phyloP scores from a whole-genome alignment of 2,888 invertebrate genomes.

The Epirrhoe alternata region DNA sequence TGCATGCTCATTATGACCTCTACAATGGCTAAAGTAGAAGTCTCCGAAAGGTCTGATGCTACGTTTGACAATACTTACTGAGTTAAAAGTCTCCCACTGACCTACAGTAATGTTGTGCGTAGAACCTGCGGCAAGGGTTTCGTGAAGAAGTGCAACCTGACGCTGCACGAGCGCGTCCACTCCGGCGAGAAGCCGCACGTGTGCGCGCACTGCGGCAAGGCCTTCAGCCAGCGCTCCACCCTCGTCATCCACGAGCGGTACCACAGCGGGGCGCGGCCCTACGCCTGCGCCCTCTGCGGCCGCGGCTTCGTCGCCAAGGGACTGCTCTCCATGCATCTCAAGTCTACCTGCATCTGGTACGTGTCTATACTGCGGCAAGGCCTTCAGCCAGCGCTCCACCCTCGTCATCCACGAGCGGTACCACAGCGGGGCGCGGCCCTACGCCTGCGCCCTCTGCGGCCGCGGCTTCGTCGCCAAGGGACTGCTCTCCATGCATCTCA shows the following conservation, averaged over 20 bases:
- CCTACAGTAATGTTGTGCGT: conserved; percentile 18
- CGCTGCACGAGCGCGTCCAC: conserved; percentile 86
- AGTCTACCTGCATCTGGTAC: conserved; percentile 77
- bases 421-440: conserved; percentile 86
- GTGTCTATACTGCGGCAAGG: conserved; percentile 69
- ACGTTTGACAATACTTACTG: too few relatives aligned
- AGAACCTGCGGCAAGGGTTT: conserved; percentile 84
- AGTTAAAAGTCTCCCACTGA: too few relatives aligned
- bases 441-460: conserved; percentile 84
- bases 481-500: conserved; percentile 86
- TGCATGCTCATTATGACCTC: too few relatives aligned
- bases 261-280: conserved; percentile 86
- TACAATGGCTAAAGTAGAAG: too few relatives aligned
- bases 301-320: conserved; percentile 87
- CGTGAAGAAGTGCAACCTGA: conserved; percentile 86
- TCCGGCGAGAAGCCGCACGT: conserved; percentile 87
- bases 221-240: conserved; percentile 86
- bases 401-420: conserved; percentile 86
- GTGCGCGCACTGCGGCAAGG: conserved; percentile 86
- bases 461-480: conserved; percentile 87
- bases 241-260: conserved; percentile 86
- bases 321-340: conserved; percentile 86
- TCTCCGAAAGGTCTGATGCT: too few relatives aligned
- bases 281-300: conserved; percentile 84
- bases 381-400: conserved; percentile 86